Base-by-base conservation (phyloP, 2,888 invertebrate species). In the Patella ulyssiponensis region DNA sequence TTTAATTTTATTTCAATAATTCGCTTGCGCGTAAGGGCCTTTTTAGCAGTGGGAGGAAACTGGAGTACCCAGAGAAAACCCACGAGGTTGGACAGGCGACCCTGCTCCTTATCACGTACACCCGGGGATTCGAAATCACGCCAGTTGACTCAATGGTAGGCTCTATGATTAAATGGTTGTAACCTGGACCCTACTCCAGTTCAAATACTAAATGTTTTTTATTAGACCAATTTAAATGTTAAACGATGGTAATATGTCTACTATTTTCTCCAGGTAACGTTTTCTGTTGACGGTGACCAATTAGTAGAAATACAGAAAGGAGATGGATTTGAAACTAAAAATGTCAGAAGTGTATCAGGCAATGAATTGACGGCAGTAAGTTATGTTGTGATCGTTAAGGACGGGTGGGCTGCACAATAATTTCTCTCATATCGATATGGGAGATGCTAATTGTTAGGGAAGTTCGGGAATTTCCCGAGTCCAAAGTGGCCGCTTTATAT, bases 251-350 rank as follows among this genome's bases (percentile, higher is more conserved):
- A 53, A 33, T 72, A 14, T n/a, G 15, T 53, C 12, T 74, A 33
- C 27, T 64, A 54, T 70, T 17, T 27, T n/a, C 74, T 80, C 14
- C 74, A 87, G 88, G 85, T 86, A 9, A 80, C 80, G 5, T 86
- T 85, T 52, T 72, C 82, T 11, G 73, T 84, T 51, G 87, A 87
- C 27, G 86, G 86, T 0, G 85, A 85, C 73, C 80, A 80, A 20
- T 74, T 87, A 11, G 82, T 87, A n/a, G 87, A 87, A 73, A 82
- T 79, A 52, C 86, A 87, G 74, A 83, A 74, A 64, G 88, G 88
- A 17, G 82, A 84, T 44, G 86, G 85, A 0, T 87, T 88, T 76
- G 83, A 84, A 69, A 85, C 86, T 27, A 77, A 74, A 9, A 86
- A 86, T 75, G 79, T 82, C 2, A 76, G 88, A 33, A 81, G 79